These are phyloP conservation scores for Pandemis heparana DNA, from an alignment of 2,888 invertebrate genomes.

Conservation along the genomic window DNA sequence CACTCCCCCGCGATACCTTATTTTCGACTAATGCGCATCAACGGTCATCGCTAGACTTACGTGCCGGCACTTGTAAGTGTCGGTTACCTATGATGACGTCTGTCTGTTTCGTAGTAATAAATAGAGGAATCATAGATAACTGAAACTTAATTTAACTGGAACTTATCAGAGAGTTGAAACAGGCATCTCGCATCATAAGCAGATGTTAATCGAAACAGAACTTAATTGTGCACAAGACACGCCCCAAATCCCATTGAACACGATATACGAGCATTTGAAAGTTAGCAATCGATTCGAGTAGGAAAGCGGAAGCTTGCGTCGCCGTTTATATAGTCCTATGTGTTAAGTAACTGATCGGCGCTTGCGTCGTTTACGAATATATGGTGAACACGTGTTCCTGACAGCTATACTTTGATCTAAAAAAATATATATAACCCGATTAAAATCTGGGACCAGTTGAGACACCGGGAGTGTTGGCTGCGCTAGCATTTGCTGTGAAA, in stretches of 20 bases:
- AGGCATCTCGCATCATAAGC: background rate
- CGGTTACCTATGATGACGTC: too few species aligned
- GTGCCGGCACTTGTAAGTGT: too few species aligned
- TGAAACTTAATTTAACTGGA: too few species aligned
- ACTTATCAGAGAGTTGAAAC: background rate
- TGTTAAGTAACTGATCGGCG: background rate
- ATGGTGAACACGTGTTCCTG: conserved; percentile 23
- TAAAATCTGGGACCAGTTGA: conserved; percentile 18
- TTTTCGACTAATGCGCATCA: too few species aligned
- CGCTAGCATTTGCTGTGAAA: conserved; percentile 14
- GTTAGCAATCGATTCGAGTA: background rate
- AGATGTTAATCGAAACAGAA: background rate
- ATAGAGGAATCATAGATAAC: too few species aligned
- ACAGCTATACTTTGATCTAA: conserved; percentile 34
- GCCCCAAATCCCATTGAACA: background rate
- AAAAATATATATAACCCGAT: conserved; percentile 31
- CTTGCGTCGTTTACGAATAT: conserved; percentile 15
- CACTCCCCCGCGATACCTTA: too few species aligned
- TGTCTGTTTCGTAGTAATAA: too few species aligned
- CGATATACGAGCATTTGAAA: background rate
- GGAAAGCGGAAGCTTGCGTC: background rate
- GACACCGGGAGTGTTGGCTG: conserved; percentile 19
- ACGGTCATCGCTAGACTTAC: too few species aligned
- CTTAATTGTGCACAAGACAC: background rate
- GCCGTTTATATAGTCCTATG: background rate